Evolutionary conservation across 2,797 vertebrate genomes (phyloP).

Genomic region (Paratrypauchen microcephalus): DNA sequence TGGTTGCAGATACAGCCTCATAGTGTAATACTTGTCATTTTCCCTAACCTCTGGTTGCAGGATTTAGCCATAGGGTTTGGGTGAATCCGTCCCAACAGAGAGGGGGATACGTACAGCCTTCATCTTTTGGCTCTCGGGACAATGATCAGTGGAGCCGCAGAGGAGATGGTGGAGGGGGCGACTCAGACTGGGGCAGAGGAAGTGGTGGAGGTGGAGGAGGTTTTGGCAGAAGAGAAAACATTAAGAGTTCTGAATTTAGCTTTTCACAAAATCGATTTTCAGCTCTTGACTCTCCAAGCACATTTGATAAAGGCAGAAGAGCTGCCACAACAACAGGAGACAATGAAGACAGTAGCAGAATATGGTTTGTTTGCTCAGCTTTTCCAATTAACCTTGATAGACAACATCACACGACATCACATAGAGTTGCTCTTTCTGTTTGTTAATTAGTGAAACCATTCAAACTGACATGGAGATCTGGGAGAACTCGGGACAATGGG

Average conservation of each 20-base stretch:
- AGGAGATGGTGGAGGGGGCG: conserved; percentile 18
- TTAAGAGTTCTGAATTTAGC: conserved; percentile 63
- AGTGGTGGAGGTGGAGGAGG: conserved; percentile 44
- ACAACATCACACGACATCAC: not conserved
- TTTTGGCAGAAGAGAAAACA: conserved; percentile 60
- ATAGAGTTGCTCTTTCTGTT: not conserved
- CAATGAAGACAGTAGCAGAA: conserved; percentile 81
- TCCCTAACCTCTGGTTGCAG: conserved; percentile 46
- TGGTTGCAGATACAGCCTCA: not conserved
- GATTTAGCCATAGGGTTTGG: conserved; percentile 79
- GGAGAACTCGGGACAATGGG: conserved; percentile 91
- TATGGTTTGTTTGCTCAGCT: conserved; percentile 74
- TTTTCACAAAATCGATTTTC: conserved; percentile 84
- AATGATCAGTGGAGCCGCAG: conserved; percentile 50
- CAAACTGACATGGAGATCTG: conserved; percentile 86
- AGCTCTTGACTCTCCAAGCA: conserved; percentile 44
- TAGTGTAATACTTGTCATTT: not conserved
- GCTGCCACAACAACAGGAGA: conserved; percentile 53
- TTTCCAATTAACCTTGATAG: not conserved
- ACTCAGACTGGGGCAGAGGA: conserved; percentile 32
- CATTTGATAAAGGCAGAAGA: conserved; percentile 55
- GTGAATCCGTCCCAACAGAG: conserved; percentile 80
- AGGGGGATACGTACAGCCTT: conserved; percentile 77
- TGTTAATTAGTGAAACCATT: conserved; percentile 79
- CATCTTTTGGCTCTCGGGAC: conserved; percentile 74